Evolutionary conservation across 1,140 invertebrate genomes (phyloP), one percentile per base, ranked within the genome.

Genomic region (Tetraneura akinire): DNA sequence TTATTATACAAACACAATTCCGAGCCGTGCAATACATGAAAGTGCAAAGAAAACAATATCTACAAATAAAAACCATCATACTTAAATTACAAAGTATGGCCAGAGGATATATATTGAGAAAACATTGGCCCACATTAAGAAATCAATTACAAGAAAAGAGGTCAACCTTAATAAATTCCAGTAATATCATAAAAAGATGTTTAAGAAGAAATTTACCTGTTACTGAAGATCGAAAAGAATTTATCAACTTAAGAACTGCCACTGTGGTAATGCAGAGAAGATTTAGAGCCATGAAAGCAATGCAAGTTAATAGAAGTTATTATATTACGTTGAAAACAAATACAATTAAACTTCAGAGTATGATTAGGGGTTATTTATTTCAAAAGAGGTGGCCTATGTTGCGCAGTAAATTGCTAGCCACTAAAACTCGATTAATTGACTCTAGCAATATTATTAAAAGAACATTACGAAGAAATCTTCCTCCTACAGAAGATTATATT

Each of bases 361-460:
- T 13, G 10, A 49, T 29, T 66, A 80, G 81, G 49, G 71, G 64
- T 10, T 26, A 64, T 18, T 47, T 32, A 42, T 16, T 37, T 13
- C 73, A 42, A 13, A 82, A 80, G 76, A 32, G 64, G 53, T 42
- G 81, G 62, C 81, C 47, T 32, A 13, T 11, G 42, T 13, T 81
- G 64, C 32, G 16, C 78, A 11, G 3, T 10, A 0, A 42, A 82
- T 23, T 82, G 71, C 47, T 16, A n/a, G 18, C 23, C 55, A 74
- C 18, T 62, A 47, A 73, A 82, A 66, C 26, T 64, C 55, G 83
- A 91, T 62, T 90, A 91, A 70, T 49, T 5, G 10, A 47, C 16
- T 70, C 14, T 49, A 70, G 66, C 11, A 29, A 70, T 29, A 49
- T 70, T 10, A 70, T 70, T 11, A 70, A 70, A 29, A 49, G 45